Percentiles rank a stretch among this genome's conserved stretches.
Evolutionary conservation across 2,113 vertebrate genomes (phyloP).

Genomic region (Lonchura striata): DNA sequence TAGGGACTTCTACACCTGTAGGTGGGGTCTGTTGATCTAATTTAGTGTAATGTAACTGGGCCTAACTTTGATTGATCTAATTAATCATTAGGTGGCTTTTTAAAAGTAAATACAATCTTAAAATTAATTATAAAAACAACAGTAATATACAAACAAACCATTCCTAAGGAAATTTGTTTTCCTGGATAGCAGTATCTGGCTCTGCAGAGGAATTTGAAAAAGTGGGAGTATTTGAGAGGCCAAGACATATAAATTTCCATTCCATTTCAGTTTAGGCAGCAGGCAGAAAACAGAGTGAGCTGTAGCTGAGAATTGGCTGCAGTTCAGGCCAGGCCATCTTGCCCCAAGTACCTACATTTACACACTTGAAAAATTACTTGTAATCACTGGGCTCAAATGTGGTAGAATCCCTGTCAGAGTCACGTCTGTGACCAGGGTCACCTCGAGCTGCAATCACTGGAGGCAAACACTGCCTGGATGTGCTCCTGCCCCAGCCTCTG

Average conservation of each 20-base stretch:
- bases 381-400: not conserved
- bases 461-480: fast-evolving
- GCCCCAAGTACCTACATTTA: not conserved
- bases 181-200: not conserved
- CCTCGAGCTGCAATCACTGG: not conserved
- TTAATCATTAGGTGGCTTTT: not conserved
- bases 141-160: not conserved
- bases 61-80: not conserved
- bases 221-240: not conserved
- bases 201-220: not conserved
- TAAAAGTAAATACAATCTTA: not conserved
- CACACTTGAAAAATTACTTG: not conserved
- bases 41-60: not conserved
- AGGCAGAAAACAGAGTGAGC: not conserved
- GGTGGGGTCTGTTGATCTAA: not conserved
- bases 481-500: not conserved
- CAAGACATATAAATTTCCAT: not conserved
- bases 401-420: not conserved
- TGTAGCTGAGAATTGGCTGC: not conserved
- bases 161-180: not conserved
- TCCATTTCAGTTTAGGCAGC: not conserved
- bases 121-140: not conserved
- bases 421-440: not conserved
- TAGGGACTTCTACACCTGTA: not conserved
- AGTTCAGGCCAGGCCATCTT: not conserved